These are phyloP conservation scores for Pseudococcus jackbeardsleyi DNA, from an alignment of 2,888 invertebrate genomes.

Conservation along the genomic window DNA sequence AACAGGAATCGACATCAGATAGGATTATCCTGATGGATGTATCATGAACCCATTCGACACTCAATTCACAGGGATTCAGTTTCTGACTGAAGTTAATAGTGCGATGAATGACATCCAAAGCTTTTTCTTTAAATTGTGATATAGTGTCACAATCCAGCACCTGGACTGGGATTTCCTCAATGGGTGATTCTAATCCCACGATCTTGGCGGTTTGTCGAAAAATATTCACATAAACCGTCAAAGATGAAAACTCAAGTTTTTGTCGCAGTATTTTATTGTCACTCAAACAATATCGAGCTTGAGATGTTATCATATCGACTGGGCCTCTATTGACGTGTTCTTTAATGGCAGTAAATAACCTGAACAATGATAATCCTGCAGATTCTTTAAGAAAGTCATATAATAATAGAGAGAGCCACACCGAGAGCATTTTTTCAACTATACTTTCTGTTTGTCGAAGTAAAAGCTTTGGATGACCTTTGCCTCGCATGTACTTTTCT, in stretches of 20 bases:
- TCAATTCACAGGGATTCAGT: conserved; percentile 95
- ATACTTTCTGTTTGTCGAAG: conserved; percentile 96
- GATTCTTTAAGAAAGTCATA: conserved; percentile 98
- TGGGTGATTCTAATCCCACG: conserved; percentile 87
- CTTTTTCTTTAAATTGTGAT: conserved; percentile 77
- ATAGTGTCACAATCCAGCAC: conserved; percentile 99
- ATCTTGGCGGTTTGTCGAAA: conserved; percentile 92
- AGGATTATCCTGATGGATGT: conserved; percentile 92
- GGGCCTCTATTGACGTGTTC: conserved; percentile 99
- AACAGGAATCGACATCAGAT: conserved; percentile 97
- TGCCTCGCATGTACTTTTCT: conserved; percentile 98
- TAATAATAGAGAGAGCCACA: conserved; percentile 98
- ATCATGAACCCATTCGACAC: conserved; percentile 97
- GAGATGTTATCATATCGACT: conserved; percentile 96
- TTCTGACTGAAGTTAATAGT: conserved; percentile 95
- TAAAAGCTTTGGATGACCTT: conserved; percentile 94
- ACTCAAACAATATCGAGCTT: conserved; percentile 97
- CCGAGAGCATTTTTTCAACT: conserved; percentile 99
- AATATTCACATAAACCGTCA: conserved; percentile 92
- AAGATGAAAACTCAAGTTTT: conserved; percentile 95
- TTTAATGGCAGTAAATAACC: conserved; percentile 98
- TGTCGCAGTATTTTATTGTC: conserved; percentile 99
- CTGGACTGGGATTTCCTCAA: conserved; percentile 94
- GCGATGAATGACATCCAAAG: conserved; percentile 96
- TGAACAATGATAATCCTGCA: conserved; percentile 97